phyloP scores from a whole-genome alignment of 2,113 vertebrate species.

The Ammodramus savannarum region DNA sequence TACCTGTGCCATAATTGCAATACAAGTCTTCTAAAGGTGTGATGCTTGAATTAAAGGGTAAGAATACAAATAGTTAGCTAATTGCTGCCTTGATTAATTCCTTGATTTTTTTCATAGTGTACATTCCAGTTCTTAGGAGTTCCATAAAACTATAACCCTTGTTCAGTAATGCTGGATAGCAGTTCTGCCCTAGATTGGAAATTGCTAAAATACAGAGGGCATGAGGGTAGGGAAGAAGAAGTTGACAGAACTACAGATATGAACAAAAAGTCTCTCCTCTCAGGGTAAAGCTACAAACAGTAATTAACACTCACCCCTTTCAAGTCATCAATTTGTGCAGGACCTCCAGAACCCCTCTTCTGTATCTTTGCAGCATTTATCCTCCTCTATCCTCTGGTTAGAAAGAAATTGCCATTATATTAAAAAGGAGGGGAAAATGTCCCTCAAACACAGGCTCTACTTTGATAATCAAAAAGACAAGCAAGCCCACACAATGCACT shows the following conservation, averaged over 20 bases:
- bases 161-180: not conserved
- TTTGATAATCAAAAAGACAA: not conserved
- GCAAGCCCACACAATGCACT: not conserved
- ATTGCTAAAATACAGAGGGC: not conserved
- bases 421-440: fast-evolving
- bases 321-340: not conserved
- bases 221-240: not conserved
- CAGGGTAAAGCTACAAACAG: not conserved
- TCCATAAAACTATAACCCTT: not conserved
- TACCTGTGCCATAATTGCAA: not conserved
- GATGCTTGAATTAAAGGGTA: not conserved
- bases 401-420: not conserved
- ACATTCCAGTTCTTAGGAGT: not conserved
- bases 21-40: not conserved
- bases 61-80: not conserved
- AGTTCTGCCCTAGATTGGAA: not conserved
- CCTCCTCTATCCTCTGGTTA: not conserved
- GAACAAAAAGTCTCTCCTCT: not conserved
- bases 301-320: not conserved
- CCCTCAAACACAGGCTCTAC: not conserved
- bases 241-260: not conserved
- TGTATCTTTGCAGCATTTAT: not conserved
- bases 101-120: not conserved
- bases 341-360: not conserved
- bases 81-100: not conserved